These are phyloP conservation scores for Aphidius gifuensis DNA, from an alignment of 1,140 invertebrate species.

Conservation along the genomic window DNA sequence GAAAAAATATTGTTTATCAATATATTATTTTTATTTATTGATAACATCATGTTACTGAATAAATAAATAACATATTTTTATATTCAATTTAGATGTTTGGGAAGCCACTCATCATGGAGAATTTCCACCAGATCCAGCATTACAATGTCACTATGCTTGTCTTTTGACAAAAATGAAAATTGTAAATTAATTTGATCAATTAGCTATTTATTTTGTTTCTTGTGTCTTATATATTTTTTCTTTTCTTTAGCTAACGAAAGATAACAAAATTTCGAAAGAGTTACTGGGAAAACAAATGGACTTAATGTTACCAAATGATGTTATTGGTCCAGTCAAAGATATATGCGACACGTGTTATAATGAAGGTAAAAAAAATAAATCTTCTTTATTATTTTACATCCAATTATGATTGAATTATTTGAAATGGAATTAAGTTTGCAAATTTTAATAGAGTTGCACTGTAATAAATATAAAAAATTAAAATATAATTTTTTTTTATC, in stretches of 20 bases:
- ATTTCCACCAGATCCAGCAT: constrained; percentile 25
- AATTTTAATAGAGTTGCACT: too few species aligned
- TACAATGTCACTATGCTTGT: constrained; percentile 32
- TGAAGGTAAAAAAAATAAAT: constrained; percentile 15
- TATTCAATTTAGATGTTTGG: not conserved
- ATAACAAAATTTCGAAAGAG: constrained; percentile 11
- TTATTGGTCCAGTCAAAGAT: constrained; percentile 6
- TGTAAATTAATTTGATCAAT: constrained; percentile 22
- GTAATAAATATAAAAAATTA: not conserved
- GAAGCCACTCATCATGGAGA: constrained; percentile 8
- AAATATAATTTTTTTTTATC: not conserved
- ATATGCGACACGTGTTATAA: constrained; percentile 3
- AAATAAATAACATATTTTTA: not conserved
- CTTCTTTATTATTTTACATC: not conserved
- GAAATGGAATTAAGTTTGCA: too few species aligned
- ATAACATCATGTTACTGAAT: not conserved
- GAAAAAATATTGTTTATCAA: too few species aligned
- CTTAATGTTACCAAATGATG: constrained; percentile 19
- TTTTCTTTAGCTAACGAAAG: constrained; percentile 22
- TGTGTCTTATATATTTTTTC: not conserved
- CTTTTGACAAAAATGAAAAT: constrained; percentile 31
- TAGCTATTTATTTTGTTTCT: not conserved
- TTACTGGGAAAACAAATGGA: constrained; percentile 31
- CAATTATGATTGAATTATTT: not conserved
- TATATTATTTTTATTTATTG: too few species aligned